Evolutionary conservation across 2,888 invertebrate genomes (phyloP), one percentile per base, ranked within the genome.

Genomic region (Cephus runcator): DNA sequence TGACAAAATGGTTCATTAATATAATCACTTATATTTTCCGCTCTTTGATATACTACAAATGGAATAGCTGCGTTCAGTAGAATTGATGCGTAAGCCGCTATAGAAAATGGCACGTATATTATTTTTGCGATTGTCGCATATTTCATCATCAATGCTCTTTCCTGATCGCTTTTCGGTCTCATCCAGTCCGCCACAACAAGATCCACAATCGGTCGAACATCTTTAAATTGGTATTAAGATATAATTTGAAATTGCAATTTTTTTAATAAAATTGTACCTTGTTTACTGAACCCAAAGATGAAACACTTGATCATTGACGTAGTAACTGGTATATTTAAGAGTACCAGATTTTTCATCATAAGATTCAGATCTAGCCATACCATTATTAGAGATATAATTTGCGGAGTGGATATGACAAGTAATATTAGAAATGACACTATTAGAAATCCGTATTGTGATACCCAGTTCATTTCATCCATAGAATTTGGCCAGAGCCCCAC

Each of bases 61-160:
- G 34, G 34, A 34, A 34, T 34, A 11, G 34, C 34, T n/a, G 9
- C 11, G 69, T 69, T 69, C 23, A 69, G 23, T 11, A 1, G n/a
- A 30, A n/a, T 30, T 11, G 69, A n/a, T 11, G 69, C 69, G 23
- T 69, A 69, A 23, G n/a, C 23, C n/a, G 69, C 69, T 69, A 84
- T 78, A 2, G 84, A 83, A 34, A 34, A 34, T 34, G 34, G 34
- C 34, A 34, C 34, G 34, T 34, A 34, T 34, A 86, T 83, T 1
- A 81, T 79, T 80, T 84, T 81, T 34, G 81, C 82, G n/a, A 80
- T 79, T 74, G 74, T 80, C 2, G 84, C 86, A 15, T 75, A 81
- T 30, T 73, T 77, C 77, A 84, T 74, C 84, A 85, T 84, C 30
- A 78, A 77, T 1, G 69, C 71, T 11, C 75, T 40, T 36, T 84